These are phyloP conservation scores for Chaetophractus vellerosus DNA, from an alignment of 2,797 vertebrate species.

Conservation along the genomic window DNA sequence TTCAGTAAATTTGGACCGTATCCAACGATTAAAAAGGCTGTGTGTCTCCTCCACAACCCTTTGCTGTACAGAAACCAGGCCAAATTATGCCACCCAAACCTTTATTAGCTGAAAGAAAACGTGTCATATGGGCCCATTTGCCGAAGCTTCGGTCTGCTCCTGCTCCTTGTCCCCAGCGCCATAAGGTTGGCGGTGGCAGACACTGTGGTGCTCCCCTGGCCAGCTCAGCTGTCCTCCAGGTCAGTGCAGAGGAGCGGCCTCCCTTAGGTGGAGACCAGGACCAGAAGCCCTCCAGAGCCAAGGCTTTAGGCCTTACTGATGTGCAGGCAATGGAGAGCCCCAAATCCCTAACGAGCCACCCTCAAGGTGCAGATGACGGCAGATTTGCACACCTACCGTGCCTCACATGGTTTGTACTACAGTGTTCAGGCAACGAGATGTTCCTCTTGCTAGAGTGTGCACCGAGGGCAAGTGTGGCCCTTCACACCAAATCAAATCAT, in stretches of 20 bases:
- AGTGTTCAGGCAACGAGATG: too few species aligned
- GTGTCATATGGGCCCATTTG: background rate
- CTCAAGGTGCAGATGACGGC: background rate
- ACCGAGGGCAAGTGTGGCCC: background rate
- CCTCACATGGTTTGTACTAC: too few species aligned
- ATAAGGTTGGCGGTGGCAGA: background rate
- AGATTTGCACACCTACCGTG: background rate
- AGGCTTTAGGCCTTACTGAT: background rate
- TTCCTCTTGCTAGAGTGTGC: background rate
- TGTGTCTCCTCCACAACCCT: background rate
- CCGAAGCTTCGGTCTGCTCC: background rate
- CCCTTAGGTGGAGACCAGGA: background rate
- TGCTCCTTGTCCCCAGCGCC: background rate
- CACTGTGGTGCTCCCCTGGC: rapidly evolving
- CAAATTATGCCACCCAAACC: background rate
- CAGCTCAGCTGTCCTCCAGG: background rate
- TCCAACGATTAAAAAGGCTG: background rate
- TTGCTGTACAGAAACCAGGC: background rate
- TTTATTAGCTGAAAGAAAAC: background rate
- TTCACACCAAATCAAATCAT: background rate
- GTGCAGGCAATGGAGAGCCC: background rate
- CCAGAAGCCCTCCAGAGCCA: background rate
- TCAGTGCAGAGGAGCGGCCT: too few species aligned
- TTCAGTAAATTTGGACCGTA: background rate
- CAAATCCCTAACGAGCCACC: background rate